A percentile compares a stretch with the other conserved stretches of the same genome.
Evolutionary conservation across 2,113 vertebrate species (phyloP).

Genomic region (Chascanopsetta lugubris): DNA sequence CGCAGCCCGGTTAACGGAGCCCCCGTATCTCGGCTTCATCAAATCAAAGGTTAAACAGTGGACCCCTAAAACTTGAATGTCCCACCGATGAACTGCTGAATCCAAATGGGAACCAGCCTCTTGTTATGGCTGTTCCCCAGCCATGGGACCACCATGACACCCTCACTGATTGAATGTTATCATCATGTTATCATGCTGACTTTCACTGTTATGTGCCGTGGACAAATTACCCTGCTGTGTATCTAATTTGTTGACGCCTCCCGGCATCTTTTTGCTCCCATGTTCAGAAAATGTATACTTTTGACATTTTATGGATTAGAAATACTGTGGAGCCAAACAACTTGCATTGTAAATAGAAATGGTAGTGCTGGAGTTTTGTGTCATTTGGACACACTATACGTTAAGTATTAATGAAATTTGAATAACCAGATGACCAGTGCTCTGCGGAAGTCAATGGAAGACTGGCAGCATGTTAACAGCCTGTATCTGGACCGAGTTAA

Average conservation of each 20-base stretch:
- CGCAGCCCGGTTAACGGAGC: conserved; percentile 6
- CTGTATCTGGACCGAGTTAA: neutral
- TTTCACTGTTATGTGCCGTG: conserved; percentile 30
- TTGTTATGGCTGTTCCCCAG: conserved; percentile 35
- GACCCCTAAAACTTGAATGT: conserved; percentile 1
- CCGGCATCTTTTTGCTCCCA: conserved; percentile 1
- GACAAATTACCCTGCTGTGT: conserved; percentile 22
- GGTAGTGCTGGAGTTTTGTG: neutral
- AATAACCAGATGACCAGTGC: neutral
- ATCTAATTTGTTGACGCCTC: conserved; percentile 16
- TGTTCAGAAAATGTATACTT: conserved; percentile 3
- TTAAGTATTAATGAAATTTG: no score
- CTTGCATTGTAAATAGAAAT: no score
- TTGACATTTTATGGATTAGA: neutral
- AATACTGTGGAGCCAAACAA: no score
- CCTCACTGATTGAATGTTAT: conserved; percentile 26
- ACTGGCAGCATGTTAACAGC: neutral
- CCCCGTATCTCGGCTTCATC: conserved; percentile 22
- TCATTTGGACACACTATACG: neutral
- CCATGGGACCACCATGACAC: conserved; percentile 11
- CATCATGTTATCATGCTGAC: conserved; percentile 19
- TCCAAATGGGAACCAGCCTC: conserved; percentile 18
- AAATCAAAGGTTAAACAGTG: conserved; percentile 16
- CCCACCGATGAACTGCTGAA: neutral
- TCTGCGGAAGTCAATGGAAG: neutral